phyloP scores from a whole-genome alignment of 2,113 vertebrate species.

The Pygoscelis antarcticus region DNA sequence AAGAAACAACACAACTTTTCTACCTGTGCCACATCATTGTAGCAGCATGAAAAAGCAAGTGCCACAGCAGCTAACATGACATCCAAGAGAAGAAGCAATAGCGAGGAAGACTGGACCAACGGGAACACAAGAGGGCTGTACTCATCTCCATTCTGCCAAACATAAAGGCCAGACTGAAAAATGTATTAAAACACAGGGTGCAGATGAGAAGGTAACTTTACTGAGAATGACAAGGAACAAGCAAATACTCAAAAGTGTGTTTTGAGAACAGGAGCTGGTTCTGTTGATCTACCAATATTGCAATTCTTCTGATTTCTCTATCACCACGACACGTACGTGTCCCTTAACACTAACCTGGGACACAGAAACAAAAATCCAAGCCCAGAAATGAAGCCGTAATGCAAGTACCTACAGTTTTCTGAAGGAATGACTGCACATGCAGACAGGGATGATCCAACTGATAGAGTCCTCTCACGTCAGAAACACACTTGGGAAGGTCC shows the following conservation, averaged over 20 bases:
- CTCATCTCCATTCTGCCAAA: background rate
- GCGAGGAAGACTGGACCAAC: accelerated
- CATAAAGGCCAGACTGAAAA: background rate
- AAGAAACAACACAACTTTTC: background rate
- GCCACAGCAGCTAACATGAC: accelerated
- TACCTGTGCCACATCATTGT: accelerated
- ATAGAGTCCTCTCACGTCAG: accelerated
- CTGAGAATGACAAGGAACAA: background rate
- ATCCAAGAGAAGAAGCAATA: background rate
- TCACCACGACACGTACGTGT: accelerated
- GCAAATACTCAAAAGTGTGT: background rate
- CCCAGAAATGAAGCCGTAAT: background rate
- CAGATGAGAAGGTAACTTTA: background rate
- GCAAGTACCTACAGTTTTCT: background rate
- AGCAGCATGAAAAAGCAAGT: too few species aligned
- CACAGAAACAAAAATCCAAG: background rate
- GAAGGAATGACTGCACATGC: accelerated
- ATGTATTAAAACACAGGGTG: too few species aligned
- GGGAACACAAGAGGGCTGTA: accelerated
- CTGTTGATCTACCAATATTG: background rate
- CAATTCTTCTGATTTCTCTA: background rate
- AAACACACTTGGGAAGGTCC: accelerated
- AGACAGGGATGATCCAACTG: background rate
- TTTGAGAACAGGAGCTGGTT: background rate
- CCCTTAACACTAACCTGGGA: background rate